Percentiles rank a stretch among this genome's conserved stretches.
Evolutionary conservation across 2,113 vertebrate species (phyloP).

Genomic region (Phaethornis superciliosus): DNA sequence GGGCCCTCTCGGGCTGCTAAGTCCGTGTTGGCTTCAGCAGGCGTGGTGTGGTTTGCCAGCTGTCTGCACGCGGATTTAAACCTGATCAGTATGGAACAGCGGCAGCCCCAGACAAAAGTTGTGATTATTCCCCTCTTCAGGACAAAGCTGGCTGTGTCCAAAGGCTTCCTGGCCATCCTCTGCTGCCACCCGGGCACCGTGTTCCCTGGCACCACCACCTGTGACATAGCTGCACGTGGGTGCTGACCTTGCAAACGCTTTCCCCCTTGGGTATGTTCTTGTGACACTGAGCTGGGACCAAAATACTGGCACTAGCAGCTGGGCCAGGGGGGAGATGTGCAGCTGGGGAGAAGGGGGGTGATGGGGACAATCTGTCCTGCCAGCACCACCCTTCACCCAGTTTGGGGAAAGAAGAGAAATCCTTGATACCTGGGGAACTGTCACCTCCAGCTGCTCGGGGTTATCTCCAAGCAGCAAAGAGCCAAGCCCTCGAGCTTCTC

Average conservation of each 20-base stretch:
- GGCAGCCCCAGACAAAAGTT: neutral
- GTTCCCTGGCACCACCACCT: neutral
- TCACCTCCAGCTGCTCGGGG: neutral
- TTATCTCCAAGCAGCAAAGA: neutral
- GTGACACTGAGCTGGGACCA: neutral
- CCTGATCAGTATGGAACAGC: constrained; percentile 14
- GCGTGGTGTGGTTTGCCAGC: constrained; percentile 30
- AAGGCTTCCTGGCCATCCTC: neutral
- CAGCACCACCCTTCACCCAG: fast-evolving
- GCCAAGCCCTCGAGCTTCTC: neutral
- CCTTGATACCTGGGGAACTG: neutral
- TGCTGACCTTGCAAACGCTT: neutral
- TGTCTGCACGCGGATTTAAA: constrained; percentile 36
- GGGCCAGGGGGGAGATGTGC: neutral
- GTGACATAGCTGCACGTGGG: neutral
- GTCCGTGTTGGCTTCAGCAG: neutral
- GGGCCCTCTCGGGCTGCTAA: constrained; percentile 30
- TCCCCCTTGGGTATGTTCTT: fast-evolving
- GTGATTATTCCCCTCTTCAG: neutral
- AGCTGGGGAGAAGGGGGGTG: neutral
- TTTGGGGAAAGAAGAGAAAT: neutral
- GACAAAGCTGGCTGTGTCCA: neutral
- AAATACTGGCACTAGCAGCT: fast-evolving
- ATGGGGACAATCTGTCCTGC: neutral
- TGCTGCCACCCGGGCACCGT: fast-evolving